Base-by-base conservation (phyloP, 1,140 invertebrate species). In the Papilio machaon region DNA sequence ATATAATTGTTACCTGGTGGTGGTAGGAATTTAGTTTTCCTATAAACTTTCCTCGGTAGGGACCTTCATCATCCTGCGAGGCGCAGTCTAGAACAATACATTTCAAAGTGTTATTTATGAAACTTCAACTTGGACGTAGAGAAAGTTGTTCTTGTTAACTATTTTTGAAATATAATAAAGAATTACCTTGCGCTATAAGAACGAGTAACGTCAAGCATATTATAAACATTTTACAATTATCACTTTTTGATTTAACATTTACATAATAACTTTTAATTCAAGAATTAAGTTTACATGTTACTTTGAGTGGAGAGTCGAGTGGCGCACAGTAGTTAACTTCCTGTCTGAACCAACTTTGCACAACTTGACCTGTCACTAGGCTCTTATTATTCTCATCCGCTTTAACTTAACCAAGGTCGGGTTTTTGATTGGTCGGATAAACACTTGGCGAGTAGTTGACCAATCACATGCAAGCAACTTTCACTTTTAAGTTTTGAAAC, bases 11-110 rank as follows among this genome's bases (percentile, higher is more conserved):
- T 88, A 95, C 95, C 91, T 96, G 95, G 84, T 99, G 98, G 93
- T 99, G 98, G 93, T 99, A 99, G 0, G 98, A 97, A 91, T 98
- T 98, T 11, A 99, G 94, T 94, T 98, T 98, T 11, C 98, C 98
- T 43, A 99, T 92, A 83, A 96, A 96, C 91, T 97, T 97, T 70
- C 98, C 98, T 80, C 95, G 95, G 85, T 98, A 98, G 11, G 96
- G 96, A 0, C 96, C 96, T 70, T 96, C 95, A 80, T 97, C 96
- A 70, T 94, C 93, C 85, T 95, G 91, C 67, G 92, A 89, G 23
- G 74, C 83, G 73, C 91, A 90, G 60, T 89, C 94, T 95, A 86
- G 47, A 94, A 89, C 47, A 52, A 67, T 77, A 19, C 30, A 13
- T 77, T 58, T 60, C 35, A 74, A 77, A 19, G 13, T 54, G 23